Evolutionary conservation across 2,113 vertebrate genomes (phyloP).

Genomic region (Columbina picui): DNA sequence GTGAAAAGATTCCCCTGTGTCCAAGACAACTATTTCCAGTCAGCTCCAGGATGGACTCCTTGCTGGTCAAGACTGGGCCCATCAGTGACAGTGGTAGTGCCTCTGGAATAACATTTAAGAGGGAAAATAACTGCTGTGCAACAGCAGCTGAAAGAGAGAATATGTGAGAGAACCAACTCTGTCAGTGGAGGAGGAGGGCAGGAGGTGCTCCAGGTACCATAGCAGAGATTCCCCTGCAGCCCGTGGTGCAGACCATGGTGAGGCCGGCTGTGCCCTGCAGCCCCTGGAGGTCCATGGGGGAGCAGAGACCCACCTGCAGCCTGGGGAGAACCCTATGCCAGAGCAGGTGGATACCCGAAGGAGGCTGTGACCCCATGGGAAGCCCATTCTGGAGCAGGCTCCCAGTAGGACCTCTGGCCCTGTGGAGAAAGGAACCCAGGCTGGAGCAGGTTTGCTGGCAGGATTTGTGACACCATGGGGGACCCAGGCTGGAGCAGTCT

Average conservation of each 20-base stretch:
- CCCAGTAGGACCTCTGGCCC: neutral
- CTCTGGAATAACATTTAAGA: neutral
- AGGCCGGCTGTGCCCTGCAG: neutral
- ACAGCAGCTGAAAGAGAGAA: neutral
- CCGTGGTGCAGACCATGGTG: accelerated
- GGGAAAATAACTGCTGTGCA: neutral
- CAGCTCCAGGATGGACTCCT: accelerated
- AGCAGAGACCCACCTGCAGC: neutral
- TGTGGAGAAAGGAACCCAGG: no score
- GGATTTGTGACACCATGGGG: neutral
- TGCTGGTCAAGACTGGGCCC: neutral
- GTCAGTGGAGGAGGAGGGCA: neutral
- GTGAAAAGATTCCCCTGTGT: neutral
- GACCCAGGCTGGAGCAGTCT: neutral
- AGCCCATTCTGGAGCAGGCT: neutral
- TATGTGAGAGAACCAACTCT: neutral
- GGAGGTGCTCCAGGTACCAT: accelerated
- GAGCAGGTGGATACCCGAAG: neutral
- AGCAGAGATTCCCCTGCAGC: neutral
- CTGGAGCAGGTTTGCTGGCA: neutral
- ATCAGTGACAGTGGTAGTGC: accelerated
- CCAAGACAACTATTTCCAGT: accelerated
- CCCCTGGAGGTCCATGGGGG: accelerated
- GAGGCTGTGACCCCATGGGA: no score
- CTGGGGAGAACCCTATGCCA: accelerated